These are phyloP conservation scores for Hoplostethus atlanticus DNA, from an alignment of 2,797 vertebrate species.

Conservation along the genomic window DNA sequence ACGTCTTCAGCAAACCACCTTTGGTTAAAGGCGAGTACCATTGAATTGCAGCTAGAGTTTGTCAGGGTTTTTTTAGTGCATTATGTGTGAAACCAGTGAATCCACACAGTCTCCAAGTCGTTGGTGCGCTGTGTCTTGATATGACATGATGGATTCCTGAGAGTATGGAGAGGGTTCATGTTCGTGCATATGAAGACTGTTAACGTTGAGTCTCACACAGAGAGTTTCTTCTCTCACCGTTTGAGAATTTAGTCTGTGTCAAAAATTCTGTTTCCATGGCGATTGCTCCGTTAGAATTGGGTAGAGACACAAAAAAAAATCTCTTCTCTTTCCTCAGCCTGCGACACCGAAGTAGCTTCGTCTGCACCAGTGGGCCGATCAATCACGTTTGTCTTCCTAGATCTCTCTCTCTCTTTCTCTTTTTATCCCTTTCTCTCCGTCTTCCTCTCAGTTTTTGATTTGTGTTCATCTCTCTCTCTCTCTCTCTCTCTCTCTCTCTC, in stretches of 20 bases:
- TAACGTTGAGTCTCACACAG: slow-evolving; percentile 19
- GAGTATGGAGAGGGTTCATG: background rate
- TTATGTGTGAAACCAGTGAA: too few species aligned
- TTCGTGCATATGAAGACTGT: slow-evolving; percentile 11
- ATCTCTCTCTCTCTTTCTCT: background rate
- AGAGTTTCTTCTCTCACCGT: slow-evolving; percentile 17
- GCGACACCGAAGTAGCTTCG: background rate
- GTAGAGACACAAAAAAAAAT: slow-evolving; percentile 31
- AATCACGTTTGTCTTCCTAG: background rate
- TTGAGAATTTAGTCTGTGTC: slow-evolving; percentile 53
- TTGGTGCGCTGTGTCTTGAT: too few species aligned
- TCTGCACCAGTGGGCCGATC: slow-evolving; percentile 11
- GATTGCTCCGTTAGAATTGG: slow-evolving; percentile 54
- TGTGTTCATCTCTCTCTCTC: slow-evolving; percentile 10
- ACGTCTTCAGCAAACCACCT: background rate
- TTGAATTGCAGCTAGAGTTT: too few species aligned
- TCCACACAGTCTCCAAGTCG: too few species aligned
- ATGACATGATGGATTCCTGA: background rate
- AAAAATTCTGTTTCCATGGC: slow-evolving; percentile 72
- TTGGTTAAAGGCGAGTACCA: too few species aligned
- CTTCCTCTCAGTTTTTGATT: slow-evolving; percentile 6
- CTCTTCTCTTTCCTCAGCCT: slow-evolving; percentile 8
- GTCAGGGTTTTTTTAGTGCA: too few species aligned
- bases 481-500: slow-evolving; percentile 25
- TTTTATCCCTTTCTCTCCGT: slow-evolving; percentile 24